Evolutionary conservation across 2,113 vertebrate genomes (phyloP).

Genomic region (Narcine bancroftii): DNA sequence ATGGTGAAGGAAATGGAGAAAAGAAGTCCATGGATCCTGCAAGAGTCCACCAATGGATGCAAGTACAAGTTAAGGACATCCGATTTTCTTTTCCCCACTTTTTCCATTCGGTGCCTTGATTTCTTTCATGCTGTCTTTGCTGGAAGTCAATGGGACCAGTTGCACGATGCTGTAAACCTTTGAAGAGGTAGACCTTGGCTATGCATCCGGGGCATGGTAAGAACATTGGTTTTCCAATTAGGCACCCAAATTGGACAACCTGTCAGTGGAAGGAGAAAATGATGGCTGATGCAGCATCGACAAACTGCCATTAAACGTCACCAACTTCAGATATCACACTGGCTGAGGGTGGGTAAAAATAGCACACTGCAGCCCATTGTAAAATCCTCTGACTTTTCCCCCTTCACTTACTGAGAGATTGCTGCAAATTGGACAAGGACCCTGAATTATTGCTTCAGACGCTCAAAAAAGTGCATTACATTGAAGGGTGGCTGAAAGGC

Average conservation of each 20-base stretch:
- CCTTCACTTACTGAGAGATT: background rate
- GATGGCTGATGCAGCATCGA: background rate
- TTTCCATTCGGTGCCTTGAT: background rate
- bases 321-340: background rate
- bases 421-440: constrained; percentile 14
- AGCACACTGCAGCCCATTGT: background rate
- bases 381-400: background rate
- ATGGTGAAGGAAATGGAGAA: background rate
- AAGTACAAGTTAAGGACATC: background rate
- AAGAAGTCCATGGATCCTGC: background rate
- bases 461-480: background rate
- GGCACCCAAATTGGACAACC: constrained; percentile 10
- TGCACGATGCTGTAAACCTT: background rate
- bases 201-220: background rate
- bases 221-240: constrained; percentile 24
- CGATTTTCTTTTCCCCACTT: background rate
- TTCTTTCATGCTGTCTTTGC: background rate
- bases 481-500: background rate
- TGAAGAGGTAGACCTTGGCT: background rate
- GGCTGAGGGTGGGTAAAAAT: background rate
- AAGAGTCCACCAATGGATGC: background rate
- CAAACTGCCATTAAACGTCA: constrained; percentile 11
- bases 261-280: background rate
- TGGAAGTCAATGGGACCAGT: background rate
- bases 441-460: constrained; percentile 7